phyloP scores from a whole-genome alignment of 1,140 invertebrate species.

The Papilio machaon region DNA sequence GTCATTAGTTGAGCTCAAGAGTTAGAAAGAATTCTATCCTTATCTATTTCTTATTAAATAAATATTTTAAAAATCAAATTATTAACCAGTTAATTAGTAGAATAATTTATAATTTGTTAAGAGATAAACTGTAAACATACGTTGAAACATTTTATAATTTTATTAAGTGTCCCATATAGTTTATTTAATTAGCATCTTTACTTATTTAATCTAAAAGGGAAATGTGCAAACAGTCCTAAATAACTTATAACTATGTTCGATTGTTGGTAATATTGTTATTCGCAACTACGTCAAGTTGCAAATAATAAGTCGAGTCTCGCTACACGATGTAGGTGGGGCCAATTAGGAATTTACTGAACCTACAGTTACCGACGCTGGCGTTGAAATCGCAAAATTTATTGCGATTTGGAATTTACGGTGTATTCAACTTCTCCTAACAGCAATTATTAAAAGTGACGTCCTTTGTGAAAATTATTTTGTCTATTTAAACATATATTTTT shows the following conservation, averaged over 20 bases:
- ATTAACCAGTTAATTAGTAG: too few species aligned
- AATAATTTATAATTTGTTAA: too few species aligned
- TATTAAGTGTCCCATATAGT: too few species aligned
- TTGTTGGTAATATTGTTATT: neutral
- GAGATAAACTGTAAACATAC: too few species aligned
- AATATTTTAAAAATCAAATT: too few species aligned
- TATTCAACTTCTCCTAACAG: neutral
- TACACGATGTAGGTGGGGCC: constrained; percentile 5
- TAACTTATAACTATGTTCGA: neutral
- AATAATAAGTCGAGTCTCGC: neutral
- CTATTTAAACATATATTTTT: neutral
- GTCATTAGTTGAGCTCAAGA: too few species aligned
- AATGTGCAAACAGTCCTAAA: neutral
- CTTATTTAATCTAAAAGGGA: neutral
- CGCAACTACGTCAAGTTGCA: neutral
- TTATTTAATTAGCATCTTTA: too few species aligned
- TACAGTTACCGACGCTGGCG: neutral
- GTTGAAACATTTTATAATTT: too few species aligned
- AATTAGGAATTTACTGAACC: constrained; percentile 11
- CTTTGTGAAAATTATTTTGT: neutral
- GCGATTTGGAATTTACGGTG: neutral
- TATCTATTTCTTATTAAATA: too few species aligned
- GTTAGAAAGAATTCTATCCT: too few species aligned
- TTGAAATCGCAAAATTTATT: neutral
- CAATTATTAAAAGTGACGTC: neutral